Evolutionary conservation across 2,888 invertebrate genomes (phyloP), one percentile per base, ranked within the genome.

Genomic region (Heliconius ethilla): DNA sequence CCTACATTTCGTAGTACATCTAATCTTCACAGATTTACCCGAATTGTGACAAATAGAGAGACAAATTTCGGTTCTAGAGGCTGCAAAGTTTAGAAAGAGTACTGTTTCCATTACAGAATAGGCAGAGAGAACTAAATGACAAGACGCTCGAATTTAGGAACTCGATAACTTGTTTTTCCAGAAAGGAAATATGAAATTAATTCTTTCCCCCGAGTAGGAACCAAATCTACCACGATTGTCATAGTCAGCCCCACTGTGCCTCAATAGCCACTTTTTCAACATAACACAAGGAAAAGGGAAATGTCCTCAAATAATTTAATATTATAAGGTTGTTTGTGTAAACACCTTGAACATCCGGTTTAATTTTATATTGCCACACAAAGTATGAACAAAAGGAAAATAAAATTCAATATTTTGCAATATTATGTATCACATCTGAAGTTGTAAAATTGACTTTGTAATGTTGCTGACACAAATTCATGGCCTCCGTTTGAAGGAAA

Each of bases 301-400:
- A 76, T 37, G 27, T 74, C 74, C 70, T 78, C 66, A 62, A 75
- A 66, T 67, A 74, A 51, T 69, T 63, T 73, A 9, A 63, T 66
- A 5, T 74, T 59, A 3, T 76, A 79, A 70, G 74, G 69, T 63
- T 73, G 63, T 45, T 37, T 25, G 40, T 62, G 40, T 15, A 70
- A 75, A 45, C 51, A 63, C 76, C 76, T 79, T 79, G 76, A 63
- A 74, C 27, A 63, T 74, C 55, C 67, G 29, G 40, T 66, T 77
- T 66, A 37, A 27, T 22, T 29, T 77, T 51, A 59, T 13, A n/a
- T 77, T 33, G 40, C 55, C 66, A 59, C 55, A 73, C 37, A 40
- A 59, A 37, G 70, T 67, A 67, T 59, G 55, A 9, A 11, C 55
- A 72, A 25, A 37, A 74, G 74, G 74, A 63, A 74, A 74, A 74